Evolutionary conservation across 2,888 invertebrate genomes (phyloP).

Genomic region (Apoda limacodes): DNA sequence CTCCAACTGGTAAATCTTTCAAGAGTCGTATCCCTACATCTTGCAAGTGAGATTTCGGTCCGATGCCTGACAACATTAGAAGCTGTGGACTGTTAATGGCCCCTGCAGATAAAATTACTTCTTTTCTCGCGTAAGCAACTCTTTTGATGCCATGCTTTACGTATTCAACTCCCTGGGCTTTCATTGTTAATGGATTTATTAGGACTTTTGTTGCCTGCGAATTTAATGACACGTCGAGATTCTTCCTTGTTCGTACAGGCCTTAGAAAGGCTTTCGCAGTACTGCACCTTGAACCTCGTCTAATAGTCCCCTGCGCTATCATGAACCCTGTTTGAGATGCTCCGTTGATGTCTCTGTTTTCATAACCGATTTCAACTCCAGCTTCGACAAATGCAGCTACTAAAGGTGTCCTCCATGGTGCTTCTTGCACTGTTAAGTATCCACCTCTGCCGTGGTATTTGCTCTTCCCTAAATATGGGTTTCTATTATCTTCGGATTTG

Average conservation of each 20-base stretch:
- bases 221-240: slow-evolving; percentile 85
- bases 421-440: slow-evolving; percentile 82
- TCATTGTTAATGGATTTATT: slow-evolving; percentile 79
- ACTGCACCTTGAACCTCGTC: slow-evolving; percentile 84
- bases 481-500: slow-evolving; percentile 89
- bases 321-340: slow-evolving; percentile 83
- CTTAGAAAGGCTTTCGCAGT: slow-evolving; percentile 89
- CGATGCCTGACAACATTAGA: slow-evolving; percentile 90
- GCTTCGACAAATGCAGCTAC: slow-evolving; percentile 87
- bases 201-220: slow-evolving; percentile 81
- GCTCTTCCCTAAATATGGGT: slow-evolving; percentile 81
- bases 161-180: slow-evolving; percentile 85
- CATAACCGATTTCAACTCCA: slow-evolving; percentile 85
- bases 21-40: slow-evolving; percentile 79
- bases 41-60: slow-evolving; percentile 76
- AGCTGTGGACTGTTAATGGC: slow-evolving; percentile 93
- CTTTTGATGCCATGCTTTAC: slow-evolving; percentile 78
- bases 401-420: slow-evolving; percentile 86
- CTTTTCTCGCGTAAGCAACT: slow-evolving; percentile 79
- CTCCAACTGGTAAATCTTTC: slow-evolving; percentile 81
- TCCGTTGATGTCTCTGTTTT: slow-evolving; percentile 85
- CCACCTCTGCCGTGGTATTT: slow-evolving; percentile 81
- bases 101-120: slow-evolving; percentile 90
- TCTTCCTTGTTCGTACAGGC: slow-evolving; percentile 79
- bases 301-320: slow-evolving; percentile 85